Conservation (phyloP, 1,140 invertebrate species). For the Chelonus insularis region DNA sequence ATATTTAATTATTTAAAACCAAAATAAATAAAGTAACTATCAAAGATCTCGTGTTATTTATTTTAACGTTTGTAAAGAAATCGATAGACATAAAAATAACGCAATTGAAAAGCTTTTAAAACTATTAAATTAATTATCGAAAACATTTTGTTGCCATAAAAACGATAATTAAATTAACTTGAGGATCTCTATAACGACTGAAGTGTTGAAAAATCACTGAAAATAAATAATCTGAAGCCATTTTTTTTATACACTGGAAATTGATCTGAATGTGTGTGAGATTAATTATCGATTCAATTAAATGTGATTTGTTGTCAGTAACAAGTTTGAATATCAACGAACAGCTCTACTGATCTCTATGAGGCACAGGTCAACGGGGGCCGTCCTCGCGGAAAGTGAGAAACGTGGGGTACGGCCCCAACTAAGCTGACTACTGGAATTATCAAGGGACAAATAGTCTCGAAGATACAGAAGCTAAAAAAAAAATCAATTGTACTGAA, state of each 20-base stretch:
- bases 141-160: too few species aligned
- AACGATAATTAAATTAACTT: too few species aligned
- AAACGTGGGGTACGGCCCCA: constrained; percentile 59
- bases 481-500: too few species aligned
- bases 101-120: too few species aligned
- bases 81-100: too few species aligned
- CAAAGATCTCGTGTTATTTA: too few species aligned
- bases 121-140: too few species aligned
- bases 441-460: constrained; percentile 10
- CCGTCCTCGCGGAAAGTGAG: constrained; percentile 54
- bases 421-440: constrained; percentile 51
- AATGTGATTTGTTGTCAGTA: background rate
- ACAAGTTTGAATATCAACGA: background rate
- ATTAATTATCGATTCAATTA: background rate
- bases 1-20: too few species aligned
- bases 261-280: background rate
- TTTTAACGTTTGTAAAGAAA: too few species aligned
- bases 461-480: background rate
- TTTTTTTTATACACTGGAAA: background rate
- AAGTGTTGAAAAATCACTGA: too few species aligned
- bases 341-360: constrained; percentile 40
- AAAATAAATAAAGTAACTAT: too few species aligned
- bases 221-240: background rate
- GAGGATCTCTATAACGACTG: too few species aligned
- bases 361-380: constrained; percentile 51